Evolutionary conservation across 2,113 vertebrate species (phyloP).

Genomic region (Oncorhynchus keta): DNA sequence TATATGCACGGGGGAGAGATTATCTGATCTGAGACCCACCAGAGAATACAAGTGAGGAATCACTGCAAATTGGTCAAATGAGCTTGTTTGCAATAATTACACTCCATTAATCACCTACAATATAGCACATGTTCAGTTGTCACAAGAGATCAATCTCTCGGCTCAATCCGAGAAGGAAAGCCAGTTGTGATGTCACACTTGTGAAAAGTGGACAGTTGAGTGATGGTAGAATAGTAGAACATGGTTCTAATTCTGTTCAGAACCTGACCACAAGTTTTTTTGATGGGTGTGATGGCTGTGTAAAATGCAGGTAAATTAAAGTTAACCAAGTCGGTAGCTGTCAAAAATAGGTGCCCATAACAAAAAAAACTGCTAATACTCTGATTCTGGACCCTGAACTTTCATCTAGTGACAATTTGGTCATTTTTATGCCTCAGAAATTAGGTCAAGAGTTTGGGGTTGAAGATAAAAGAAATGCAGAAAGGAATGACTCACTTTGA

Average conservation of each 20-base stretch:
- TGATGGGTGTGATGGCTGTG: no score
- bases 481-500: slow-evolving; percentile 90
- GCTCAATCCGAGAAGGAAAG: slow-evolving; percentile 42
- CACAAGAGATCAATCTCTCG: slow-evolving; percentile 65
- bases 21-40: slow-evolving; percentile 72
- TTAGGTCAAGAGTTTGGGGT: slow-evolving; percentile 1
- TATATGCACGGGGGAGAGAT: slow-evolving; percentile 47
- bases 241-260: no score
- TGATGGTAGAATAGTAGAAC: not conserved
- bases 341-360: not conserved
- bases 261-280: no score
- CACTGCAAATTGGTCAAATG: slow-evolving; percentile 84
- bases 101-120: slow-evolving; percentile 65
- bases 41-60: slow-evolving; percentile 75
- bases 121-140: slow-evolving; percentile 67
- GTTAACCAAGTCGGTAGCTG: not conserved
- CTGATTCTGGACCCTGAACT: not conserved
- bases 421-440: not conserved
- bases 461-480: slow-evolving; percentile 61
- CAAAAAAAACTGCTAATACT: not conserved
- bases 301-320: no score
- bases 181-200: slow-evolving; percentile 48
- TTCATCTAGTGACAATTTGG: not conserved
- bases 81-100: slow-evolving; percentile 85
- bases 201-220: not conserved